A percentile compares a stretch with the other conserved stretches of the same genome.
phyloP scores from a whole-genome alignment of 2,113 vertebrate genomes.

The Excalfactoria chinensis region DNA sequence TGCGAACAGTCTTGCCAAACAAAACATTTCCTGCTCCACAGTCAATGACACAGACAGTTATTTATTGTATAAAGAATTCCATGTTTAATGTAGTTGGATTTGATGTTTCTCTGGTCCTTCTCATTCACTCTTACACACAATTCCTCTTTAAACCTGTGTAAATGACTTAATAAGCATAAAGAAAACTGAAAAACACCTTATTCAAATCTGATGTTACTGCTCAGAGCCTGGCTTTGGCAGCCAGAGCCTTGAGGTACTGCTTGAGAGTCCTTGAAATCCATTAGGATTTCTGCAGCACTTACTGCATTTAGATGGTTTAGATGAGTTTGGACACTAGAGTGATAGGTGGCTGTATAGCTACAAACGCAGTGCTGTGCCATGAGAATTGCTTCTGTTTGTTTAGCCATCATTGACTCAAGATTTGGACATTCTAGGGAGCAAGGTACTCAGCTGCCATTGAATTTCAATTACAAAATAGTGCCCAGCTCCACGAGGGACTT shows the following conservation, averaged over 20 bases:
- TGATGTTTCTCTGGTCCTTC: neutral
- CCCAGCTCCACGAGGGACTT: neutral
- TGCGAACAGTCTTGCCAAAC: neutral
- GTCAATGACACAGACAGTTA: neutral
- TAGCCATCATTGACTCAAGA: neutral
- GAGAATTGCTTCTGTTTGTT: neutral
- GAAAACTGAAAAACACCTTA: neutral
- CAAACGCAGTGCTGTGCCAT: neutral
- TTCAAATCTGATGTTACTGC: neutral
- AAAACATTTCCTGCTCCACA: neutral
- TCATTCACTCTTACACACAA: neutral
- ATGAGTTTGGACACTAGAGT: neutral
- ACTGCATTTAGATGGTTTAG: neutral
- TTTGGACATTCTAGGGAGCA: neutral
- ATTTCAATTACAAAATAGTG: neutral
- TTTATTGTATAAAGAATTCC: neutral
- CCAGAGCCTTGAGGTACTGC: neutral
- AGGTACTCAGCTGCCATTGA: neutral
- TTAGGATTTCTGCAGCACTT: neutral
- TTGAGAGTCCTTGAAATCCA: neutral
- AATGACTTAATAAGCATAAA: neutral
- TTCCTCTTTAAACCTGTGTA: neutral
- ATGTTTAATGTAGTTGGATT: neutral
- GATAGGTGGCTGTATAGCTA: neutral
- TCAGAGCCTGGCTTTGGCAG: neutral